Evolutionary conservation across 2,888 invertebrate genomes (phyloP).

Genomic region (Megamerina dolium): DNA sequence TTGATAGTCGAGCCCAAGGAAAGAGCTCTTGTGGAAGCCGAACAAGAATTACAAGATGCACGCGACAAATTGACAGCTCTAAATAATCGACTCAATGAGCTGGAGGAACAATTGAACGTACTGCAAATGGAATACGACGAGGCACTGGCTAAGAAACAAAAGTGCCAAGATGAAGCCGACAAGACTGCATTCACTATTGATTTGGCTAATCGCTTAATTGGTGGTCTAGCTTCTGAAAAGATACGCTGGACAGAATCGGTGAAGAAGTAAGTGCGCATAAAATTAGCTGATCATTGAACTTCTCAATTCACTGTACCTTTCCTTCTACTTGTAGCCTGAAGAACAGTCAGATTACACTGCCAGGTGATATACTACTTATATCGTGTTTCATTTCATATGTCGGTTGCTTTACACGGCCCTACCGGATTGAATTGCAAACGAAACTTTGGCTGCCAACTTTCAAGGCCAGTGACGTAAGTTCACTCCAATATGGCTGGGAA

Average conservation of each 20-base stretch:
- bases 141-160: slow-evolving; percentile 79
- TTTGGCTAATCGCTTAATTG: slow-evolving; percentile 85
- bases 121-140: slow-evolving; percentile 78
- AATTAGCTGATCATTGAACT: no score
- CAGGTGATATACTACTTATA: slow-evolving; percentile 82
- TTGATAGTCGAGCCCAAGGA: slow-evolving; percentile 90
- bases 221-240: slow-evolving; percentile 89
- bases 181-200: slow-evolving; percentile 83
- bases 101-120: slow-evolving; percentile 68
- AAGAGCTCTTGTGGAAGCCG: slow-evolving; percentile 76
- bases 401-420: slow-evolving; percentile 84
- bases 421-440: slow-evolving; percentile 70
- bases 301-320: no score
- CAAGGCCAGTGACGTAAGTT: slow-evolving; percentile 56
- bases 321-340: slow-evolving; percentile 53
- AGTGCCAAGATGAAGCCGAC: slow-evolving; percentile 89
- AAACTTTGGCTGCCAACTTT: slow-evolving; percentile 77
- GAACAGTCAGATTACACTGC: slow-evolving; percentile 68
- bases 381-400: slow-evolving; percentile 93
- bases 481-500: neutral
- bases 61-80: slow-evolving; percentile 71
- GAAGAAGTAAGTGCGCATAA: slow-evolving; percentile 47
- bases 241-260: slow-evolving; percentile 72
- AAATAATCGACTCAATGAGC: slow-evolving; percentile 63
- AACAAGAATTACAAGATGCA: slow-evolving; percentile 75